phyloP scores from a whole-genome alignment of 64 coral and sea anemone genomes.

The Montipora capricornis region DNA sequence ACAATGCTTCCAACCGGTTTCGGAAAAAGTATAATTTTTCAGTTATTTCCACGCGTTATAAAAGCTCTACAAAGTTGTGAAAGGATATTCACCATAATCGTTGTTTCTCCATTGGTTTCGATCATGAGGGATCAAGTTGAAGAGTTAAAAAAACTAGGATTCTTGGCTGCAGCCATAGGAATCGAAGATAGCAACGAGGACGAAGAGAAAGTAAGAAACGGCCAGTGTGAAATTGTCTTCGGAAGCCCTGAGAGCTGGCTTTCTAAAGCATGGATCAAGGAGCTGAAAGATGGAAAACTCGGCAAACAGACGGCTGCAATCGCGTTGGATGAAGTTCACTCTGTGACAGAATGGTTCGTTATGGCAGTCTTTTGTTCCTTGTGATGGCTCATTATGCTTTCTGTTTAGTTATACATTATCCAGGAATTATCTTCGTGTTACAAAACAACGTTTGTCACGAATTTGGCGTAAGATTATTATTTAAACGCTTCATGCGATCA shows the following conservation, averaged over 20 bases:
- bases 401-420: neutral
- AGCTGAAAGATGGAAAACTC: neutral
- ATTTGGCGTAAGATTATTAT: too few species aligned
- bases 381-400: neutral
- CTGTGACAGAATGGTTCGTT: neutral
- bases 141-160: neutral
- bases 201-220: neutral
- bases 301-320: neutral
- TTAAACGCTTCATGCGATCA: too few species aligned
- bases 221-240: neutral
- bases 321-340: neutral
- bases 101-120: neutral
- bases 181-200: neutral
- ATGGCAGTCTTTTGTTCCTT: neutral
- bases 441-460: too few species aligned
- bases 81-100: neutral
- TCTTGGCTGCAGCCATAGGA: neutral
- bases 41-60: neutral
- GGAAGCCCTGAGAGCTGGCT: neutral
- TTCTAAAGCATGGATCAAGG: neutral
- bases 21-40: neutral
- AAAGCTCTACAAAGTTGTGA: neutral
- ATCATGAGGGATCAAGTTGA: neutral
- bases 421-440: too few species aligned
- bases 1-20: neutral